Percentiles rank a stretch among this genome's conserved stretches.
These are phyloP conservation scores for Tenthredo scrophulariae DNA, from an alignment of 2,888 invertebrate species.

Conservation along the genomic window DNA sequence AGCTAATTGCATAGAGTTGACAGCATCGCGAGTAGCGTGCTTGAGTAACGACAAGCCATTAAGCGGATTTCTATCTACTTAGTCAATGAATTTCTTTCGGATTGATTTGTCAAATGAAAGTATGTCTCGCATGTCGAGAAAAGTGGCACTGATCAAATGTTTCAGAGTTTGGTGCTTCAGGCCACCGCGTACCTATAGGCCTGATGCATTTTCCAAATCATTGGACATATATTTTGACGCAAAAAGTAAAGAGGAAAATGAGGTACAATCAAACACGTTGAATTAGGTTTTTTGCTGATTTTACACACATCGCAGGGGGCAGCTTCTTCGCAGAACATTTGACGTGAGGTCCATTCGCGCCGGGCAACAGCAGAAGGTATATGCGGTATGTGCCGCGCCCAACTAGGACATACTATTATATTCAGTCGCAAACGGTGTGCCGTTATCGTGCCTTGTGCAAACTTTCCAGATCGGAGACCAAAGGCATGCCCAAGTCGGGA, in stretches of 20 bases:
- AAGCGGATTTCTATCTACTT: background rate
- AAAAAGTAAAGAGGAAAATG: background rate
- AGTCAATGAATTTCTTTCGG: background rate
- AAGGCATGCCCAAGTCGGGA: slow-evolving; percentile 34
- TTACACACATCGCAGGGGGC: background rate
- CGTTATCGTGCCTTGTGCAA: background rate
- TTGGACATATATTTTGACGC: background rate
- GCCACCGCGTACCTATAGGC: background rate
- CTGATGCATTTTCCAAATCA: background rate
- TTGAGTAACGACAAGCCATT: background rate
- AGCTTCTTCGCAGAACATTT: background rate
- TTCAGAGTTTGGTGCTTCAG: background rate
- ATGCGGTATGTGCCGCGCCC: background rate
- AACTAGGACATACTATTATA: slow-evolving; percentile 10
- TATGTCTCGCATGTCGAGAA: background rate
- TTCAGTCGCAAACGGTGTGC: slow-evolving; percentile 1
- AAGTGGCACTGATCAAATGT: background rate
- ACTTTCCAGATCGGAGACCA: slow-evolving; percentile 36
- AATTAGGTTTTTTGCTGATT: background rate
- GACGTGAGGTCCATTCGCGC: background rate
- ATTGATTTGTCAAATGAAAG: background rate
- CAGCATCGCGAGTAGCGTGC: background rate
- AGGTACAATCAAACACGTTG: background rate
- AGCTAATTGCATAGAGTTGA: background rate
- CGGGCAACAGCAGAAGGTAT: background rate